A percentile compares a stretch with the other conserved stretches of the same genome.
Conservation (phyloP, 2,888 invertebrate genomes). For the Cryptus viduatorius region DNA sequence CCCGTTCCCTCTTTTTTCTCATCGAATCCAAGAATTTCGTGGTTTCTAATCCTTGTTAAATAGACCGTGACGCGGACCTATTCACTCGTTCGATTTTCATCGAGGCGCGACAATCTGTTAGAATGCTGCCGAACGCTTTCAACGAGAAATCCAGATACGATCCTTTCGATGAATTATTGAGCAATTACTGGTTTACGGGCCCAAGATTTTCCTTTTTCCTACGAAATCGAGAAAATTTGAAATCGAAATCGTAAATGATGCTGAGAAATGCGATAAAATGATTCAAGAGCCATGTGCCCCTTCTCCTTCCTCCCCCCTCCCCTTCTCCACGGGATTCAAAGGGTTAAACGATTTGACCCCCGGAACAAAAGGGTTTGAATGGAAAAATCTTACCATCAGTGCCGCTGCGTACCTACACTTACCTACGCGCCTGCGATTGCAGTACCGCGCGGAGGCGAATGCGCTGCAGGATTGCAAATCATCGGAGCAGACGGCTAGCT, state of each 20-base stretch:
- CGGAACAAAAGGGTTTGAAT: constrained; percentile 54
- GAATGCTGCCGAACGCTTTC: constrained; percentile 29
- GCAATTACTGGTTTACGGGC: no score
- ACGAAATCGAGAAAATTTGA: no score
- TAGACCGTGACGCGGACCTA: constrained; percentile 69
- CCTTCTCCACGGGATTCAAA: neutral
- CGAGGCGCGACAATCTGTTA: constrained; percentile 47
- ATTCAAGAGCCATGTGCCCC: no score
- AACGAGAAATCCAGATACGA: constrained; percentile 24
- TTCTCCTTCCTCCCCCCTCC: neutral
- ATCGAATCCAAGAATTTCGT: constrained; percentile 52
- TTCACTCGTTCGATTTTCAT: constrained; percentile 65
- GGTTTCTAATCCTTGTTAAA: constrained; percentile 68
- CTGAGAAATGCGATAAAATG: no score
- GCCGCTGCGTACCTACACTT: neutral
- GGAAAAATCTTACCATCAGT: constrained; percentile 26
- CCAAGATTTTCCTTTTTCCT: no score
- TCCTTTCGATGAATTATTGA: constrained; percentile 8
- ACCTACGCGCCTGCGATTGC: no score
- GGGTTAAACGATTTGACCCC: constrained; percentile 44
- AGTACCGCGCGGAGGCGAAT: constrained; percentile 66
- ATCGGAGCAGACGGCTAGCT: constrained; percentile 67
- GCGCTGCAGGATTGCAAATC: constrained; percentile 74
- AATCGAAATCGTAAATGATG: no score
- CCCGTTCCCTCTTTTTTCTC: constrained; percentile 32